A percentile compares a stretch with the other conserved stretches of the same genome.
Evolutionary conservation across 2,888 invertebrate species (phyloP).

Genomic region (Dryococelus australis): DNA sequence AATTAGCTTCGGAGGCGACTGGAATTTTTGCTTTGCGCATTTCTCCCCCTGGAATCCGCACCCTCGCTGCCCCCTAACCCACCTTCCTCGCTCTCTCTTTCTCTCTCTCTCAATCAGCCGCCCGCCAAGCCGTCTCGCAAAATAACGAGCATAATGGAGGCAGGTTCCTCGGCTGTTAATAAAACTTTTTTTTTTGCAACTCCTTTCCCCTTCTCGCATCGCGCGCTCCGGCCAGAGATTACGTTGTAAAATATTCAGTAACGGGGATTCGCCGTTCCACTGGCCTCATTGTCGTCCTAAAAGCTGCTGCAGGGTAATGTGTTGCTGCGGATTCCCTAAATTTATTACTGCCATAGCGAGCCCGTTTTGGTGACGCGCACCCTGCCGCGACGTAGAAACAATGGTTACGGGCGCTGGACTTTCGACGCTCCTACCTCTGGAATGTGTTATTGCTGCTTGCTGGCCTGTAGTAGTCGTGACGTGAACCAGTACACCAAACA

Average conservation of each 20-base stretch:
- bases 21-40: background rate
- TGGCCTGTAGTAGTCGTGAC: too few relatives aligned
- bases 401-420: too few relatives aligned
- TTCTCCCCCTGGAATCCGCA: background rate
- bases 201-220: background rate
- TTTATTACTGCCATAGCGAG: background rate
- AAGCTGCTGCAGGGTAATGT: background rate
- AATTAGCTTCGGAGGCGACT: conserved; percentile 6
- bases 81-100: too few relatives aligned
- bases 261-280: background rate
- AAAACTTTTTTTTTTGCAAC: background rate
- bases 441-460: too few relatives aligned
- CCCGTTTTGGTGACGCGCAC: background rate
- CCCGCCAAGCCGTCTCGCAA: background rate
- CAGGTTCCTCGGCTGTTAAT: conserved; percentile 6
- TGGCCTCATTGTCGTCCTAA: conserved; percentile 4
- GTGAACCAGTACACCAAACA: too few relatives aligned
- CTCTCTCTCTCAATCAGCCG: too few relatives aligned
- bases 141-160: conserved; percentile 16
- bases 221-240: background rate
- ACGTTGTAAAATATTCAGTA: background rate
- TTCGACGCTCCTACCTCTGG: too few relatives aligned
- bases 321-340: background rate
- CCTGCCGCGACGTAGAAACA: too few relatives aligned
- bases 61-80: too few relatives aligned